Evolutionary conservation across 2,888 invertebrate genomes (phyloP).

Genomic region (Ethmia dodecea): DNA sequence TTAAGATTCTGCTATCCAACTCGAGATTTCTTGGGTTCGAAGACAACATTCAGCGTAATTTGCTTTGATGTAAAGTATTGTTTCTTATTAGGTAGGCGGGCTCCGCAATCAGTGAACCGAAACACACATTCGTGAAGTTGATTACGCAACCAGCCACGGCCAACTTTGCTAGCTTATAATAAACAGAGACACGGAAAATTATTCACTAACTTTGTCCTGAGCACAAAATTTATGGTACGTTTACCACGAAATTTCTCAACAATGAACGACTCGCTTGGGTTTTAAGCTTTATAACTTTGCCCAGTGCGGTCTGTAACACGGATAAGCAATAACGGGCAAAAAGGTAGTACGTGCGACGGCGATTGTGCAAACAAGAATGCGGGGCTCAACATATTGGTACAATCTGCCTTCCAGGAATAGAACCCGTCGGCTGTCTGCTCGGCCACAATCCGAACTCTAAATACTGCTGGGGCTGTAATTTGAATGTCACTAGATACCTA

Average conservation of each 20-base stretch:
- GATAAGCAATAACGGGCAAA: conserved; percentile 35
- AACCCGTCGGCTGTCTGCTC: too few relatives aligned
- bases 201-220: conserved; percentile 69
- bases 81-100: conserved; percentile 10
- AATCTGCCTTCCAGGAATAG: too few relatives aligned
- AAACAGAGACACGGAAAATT: conserved; percentile 75
- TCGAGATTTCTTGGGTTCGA: too few relatives aligned
- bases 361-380: conserved; percentile 1
- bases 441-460: too few relatives aligned
- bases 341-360: conserved; percentile 1
- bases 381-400: background rate
- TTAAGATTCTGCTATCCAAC: too few relatives aligned
- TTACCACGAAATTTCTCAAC: conserved; percentile 68
- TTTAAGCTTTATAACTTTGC: conserved; percentile 59
- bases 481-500: too few relatives aligned
- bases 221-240: conserved; percentile 70
- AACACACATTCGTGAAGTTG: conserved; percentile 52
- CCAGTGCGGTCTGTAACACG: conserved; percentile 40
- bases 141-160: conserved; percentile 57
- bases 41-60: too few relatives aligned
- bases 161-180: conserved; percentile 67
- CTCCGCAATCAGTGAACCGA: conserved; percentile 41
- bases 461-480: too few relatives aligned
- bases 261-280: conserved; percentile 68
- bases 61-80: conserved; percentile 9